Evolutionary conservation across 2,888 invertebrate genomes (phyloP).

Genomic region (Adineta ricciae): DNA sequence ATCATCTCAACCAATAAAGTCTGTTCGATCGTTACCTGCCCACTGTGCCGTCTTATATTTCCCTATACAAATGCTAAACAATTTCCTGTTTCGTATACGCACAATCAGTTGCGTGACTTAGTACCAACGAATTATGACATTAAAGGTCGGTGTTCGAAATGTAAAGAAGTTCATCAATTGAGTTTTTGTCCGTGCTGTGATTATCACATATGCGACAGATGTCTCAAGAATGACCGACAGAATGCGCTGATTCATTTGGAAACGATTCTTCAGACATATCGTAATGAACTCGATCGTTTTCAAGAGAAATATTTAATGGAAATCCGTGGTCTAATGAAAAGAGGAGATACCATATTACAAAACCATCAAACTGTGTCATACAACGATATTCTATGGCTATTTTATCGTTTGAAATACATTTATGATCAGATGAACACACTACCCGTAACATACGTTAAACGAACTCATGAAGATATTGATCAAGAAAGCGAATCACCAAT

Average conservation of each 20-base stretch:
- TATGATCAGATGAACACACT: not conserved
- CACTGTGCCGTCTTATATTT: not conserved
- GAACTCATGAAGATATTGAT: not conserved
- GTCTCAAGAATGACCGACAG: not conserved
- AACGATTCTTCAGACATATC: not conserved
- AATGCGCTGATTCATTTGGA: not conserved
- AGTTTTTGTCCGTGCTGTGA: not conserved
- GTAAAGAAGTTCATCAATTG: not conserved
- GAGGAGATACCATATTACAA: not conserved
- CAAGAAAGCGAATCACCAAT: not conserved
- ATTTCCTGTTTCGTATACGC: conserved; percentile 13
- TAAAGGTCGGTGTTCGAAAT: not conserved
- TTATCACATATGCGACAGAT: not conserved
- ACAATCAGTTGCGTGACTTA: not conserved
- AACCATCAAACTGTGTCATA: not conserved
- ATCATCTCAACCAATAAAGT: not conserved
- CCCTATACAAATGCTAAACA: not conserved
- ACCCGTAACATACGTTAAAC: not conserved
- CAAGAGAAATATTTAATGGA: not conserved
- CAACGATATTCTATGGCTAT: not conserved
- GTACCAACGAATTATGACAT: conserved; percentile 10
- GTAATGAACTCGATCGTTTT: not conserved
- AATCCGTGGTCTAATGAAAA: not conserved
- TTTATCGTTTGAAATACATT: not conserved
- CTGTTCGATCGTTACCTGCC: not conserved